Evolutionary conservation across 2,113 vertebrate species (phyloP).

Genomic region (Muscicapa adusta): DNA sequence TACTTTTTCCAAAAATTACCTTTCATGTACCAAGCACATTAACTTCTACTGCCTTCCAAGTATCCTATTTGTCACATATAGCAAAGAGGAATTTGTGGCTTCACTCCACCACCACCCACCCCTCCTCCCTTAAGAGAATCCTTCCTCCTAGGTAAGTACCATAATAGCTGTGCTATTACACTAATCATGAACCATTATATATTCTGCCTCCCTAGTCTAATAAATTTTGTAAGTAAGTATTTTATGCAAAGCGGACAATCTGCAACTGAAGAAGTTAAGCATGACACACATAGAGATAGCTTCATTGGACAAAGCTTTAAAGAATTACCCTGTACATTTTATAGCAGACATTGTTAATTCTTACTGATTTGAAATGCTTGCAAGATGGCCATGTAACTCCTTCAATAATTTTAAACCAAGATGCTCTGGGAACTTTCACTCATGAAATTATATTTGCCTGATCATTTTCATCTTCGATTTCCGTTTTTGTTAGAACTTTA

Average conservation of each 20-base stretch:
- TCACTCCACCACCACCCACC: not conserved
- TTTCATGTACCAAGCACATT: not conserved
- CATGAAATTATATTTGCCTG: constrained; percentile 55
- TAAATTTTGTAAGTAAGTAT: not conserved
- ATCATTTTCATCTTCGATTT: constrained; percentile 60
- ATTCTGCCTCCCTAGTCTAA: not conserved
- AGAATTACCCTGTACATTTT: constrained; percentile 45
- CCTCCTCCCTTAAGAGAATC: not conserved
- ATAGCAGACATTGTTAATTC: constrained; percentile 28
- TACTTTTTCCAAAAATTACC: not conserved
- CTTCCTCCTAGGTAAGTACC: not conserved
- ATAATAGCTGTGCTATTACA: not conserved
- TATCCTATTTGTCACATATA: not conserved
- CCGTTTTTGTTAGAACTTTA: constrained; percentile 55
- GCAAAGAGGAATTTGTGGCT: not conserved
- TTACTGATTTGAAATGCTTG: constrained; percentile 33
- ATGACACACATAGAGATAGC: not conserved
- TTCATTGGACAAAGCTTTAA: constrained; percentile 33
- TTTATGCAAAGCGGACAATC: not conserved
- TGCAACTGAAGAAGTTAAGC: not conserved
- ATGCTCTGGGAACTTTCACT: constrained; percentile 50
- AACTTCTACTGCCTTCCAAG: not conserved
- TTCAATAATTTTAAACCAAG: constrained; percentile 59
- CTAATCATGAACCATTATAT: not conserved
- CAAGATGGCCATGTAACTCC: constrained; percentile 44